These are phyloP conservation scores for Liparis tanakae DNA, from an alignment of 2,797 vertebrate species.

Conservation along the genomic window DNA sequence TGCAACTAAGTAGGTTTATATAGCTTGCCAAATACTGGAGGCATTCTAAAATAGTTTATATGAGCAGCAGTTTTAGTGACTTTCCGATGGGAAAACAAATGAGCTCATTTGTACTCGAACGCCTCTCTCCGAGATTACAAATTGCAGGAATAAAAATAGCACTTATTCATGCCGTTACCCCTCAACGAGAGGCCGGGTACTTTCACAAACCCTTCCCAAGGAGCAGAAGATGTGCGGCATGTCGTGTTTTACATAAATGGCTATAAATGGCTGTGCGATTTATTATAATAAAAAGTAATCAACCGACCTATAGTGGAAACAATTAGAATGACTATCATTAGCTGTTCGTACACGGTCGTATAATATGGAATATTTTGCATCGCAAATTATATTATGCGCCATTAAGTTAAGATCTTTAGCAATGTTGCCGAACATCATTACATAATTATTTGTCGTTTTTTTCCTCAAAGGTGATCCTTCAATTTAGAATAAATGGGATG, in stretches of 20 bases:
- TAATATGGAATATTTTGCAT: conserved; percentile 20
- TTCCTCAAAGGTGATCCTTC: conserved; percentile 3
- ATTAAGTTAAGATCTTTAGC: conserved; percentile 24
- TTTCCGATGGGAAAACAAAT: conserved; percentile 61
- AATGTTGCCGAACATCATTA: conserved; percentile 25
- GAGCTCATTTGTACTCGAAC: conserved; percentile 71
- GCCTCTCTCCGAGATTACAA: conserved; percentile 61
- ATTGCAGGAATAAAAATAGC: conserved; percentile 62
- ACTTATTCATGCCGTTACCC: conserved; percentile 54
- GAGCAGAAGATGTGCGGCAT: conserved; percentile 10
- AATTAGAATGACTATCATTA: conserved; percentile 38
- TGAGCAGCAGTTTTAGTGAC: conserved; percentile 41
- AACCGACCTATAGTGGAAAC: conserved; percentile 40
- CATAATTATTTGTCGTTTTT: conserved; percentile 9
- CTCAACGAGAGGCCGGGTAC: conserved; percentile 38
- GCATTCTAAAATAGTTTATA: conserved; percentile 37
- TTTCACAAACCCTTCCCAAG: conserved; percentile 38
- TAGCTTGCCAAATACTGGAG: conserved; percentile 25
- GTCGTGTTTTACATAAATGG: conserved; percentile 26
- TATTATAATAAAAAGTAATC: conserved; percentile 38
- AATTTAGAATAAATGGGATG: background rate
- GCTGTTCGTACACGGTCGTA: background rate
- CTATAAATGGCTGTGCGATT: conserved; percentile 32
- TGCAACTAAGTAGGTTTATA: conserved; percentile 49
- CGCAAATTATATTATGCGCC: conserved; percentile 34